Percentiles rank a stretch among this genome's conserved stretches.
These are phyloP conservation scores for Sinocyclocheilus anophthalmus DNA, from an alignment of 2,113 vertebrate species.

Conservation along the genomic window DNA sequence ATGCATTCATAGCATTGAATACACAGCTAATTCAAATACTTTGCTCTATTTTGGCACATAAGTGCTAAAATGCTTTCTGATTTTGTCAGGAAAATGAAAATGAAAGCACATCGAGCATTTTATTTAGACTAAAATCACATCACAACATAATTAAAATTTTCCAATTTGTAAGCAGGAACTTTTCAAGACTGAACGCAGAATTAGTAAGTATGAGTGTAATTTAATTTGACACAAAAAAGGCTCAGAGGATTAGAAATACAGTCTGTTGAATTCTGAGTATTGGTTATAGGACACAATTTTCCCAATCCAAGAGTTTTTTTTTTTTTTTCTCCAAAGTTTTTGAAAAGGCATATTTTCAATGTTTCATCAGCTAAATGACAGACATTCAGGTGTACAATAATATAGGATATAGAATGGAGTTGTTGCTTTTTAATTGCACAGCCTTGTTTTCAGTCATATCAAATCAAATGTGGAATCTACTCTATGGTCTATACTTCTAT, in stretches of 20 bases:
- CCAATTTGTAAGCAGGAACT: not conserved
- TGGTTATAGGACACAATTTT: too few relatives aligned
- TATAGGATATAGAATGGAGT: too few relatives aligned
- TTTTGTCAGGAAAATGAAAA: not conserved
- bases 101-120: not conserved
- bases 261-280: too few relatives aligned
- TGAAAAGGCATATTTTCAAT: too few relatives aligned
- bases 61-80: not conserved
- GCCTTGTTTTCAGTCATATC: too few relatives aligned
- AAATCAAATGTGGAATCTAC: too few relatives aligned
- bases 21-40: not conserved
- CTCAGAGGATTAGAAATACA: not conserved
- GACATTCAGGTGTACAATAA: too few relatives aligned
- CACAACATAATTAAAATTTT: not conserved
- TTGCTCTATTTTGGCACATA: not conserved
- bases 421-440: too few relatives aligned
- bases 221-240: not conserved
- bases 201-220: not conserved
- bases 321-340: too few relatives aligned
- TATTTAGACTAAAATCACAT: not conserved
- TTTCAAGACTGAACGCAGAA: not conserved
- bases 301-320: too few relatives aligned
- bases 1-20: not conserved
- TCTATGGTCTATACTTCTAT: too few relatives aligned
- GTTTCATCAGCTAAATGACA: too few relatives aligned